phyloP scores from a whole-genome alignment of 2,888 invertebrate species.

The Pilophorus perplexus region DNA sequence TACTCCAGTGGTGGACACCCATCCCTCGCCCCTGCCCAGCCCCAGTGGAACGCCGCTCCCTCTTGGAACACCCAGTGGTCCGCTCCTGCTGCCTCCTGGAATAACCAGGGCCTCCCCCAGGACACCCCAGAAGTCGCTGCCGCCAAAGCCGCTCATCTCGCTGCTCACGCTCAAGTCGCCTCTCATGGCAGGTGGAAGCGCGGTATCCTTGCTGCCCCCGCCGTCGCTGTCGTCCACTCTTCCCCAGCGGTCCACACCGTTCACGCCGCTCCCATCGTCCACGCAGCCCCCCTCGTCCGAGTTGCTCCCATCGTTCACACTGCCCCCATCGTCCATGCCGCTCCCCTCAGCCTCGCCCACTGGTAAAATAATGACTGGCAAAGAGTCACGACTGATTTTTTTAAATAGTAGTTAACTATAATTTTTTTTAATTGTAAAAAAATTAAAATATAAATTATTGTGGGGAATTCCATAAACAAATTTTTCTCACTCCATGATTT shows the following conservation, averaged over 20 bases:
- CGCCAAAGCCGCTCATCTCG: conserved; percentile 51
- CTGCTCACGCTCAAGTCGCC: conserved; percentile 54
- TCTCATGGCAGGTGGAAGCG: conserved; percentile 34
- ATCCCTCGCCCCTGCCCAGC: conserved; percentile 39
- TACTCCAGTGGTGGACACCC: conserved; percentile 36
- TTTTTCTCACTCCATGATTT: too few species aligned
- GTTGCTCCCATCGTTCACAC: conserved; percentile 29
- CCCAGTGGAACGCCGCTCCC: conserved; percentile 35
- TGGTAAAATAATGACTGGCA: conserved; percentile 36
- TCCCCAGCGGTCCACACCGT: conserved; percentile 8
- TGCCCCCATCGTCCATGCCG: conserved; percentile 18
- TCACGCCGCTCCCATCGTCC: conserved; percentile 28
- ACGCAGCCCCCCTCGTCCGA: conserved; percentile 24
- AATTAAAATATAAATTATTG: conserved; percentile 30
- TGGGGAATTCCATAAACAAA: conserved; percentile 17
- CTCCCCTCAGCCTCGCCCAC: conserved; percentile 30
- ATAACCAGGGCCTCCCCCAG: conserved; percentile 55
- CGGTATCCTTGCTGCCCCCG: conserved; percentile 16
- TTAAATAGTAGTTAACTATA: too few species aligned
- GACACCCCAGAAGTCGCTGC: conserved; percentile 47
- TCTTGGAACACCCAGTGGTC: conserved; percentile 31
- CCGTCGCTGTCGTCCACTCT: conserved; percentile 19
- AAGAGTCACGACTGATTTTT: conserved; percentile 40
- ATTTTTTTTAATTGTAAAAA: conserved; percentile 32
- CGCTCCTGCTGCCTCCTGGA: background rate